Evolutionary conservation across 2,888 invertebrate species (phyloP), one percentile per base, ranked within the genome.

Genomic region (Lumbricus terrestris): DNA sequence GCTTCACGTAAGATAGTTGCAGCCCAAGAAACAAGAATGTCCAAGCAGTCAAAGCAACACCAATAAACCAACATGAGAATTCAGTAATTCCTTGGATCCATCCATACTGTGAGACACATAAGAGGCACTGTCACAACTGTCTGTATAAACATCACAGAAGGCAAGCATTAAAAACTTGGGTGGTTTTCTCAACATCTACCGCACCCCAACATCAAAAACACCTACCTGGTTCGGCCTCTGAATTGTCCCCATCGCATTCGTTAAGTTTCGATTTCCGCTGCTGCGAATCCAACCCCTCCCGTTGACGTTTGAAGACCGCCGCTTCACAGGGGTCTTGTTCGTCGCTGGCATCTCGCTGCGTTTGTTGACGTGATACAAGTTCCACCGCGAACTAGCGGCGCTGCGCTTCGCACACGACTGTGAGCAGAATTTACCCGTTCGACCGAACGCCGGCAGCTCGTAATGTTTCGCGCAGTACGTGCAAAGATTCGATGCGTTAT

Each of bases 371-470:
- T 90, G 88, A 42, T 90, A 88, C 42, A 90, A 33, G 40, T 37
- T 90, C 90, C 90, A 90, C 42, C 90, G 69, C 5, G 88, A 90
- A 34, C 34, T 42, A 3, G 90, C 90, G 13, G 90, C 90, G 47
- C 82, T 90, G 40, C 96, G 96, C 94, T 96, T 96, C 89, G 97
- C 96, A 95, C 97, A 97, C 37, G 96, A 95, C 38, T 96, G 96
- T 0, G 97, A 97, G 93, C 97, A 97, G 94, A 97, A 97, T 37
- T 88, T 90, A 34, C 90, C 90, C 34, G 88, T 90, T 29, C 83
- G 47, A 40, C 89, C 82, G 16, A 89, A 40, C 20, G 89, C 82
- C 6, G 89, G 85, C 85, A 37, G 85, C 16, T 85, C 85, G 35
- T 85, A 85, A 34, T 85, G 20, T 37, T 85, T 85, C 35, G 34